Base-by-base conservation (phyloP, 2,888 invertebrate species). In the Salticus scenicus region DNA sequence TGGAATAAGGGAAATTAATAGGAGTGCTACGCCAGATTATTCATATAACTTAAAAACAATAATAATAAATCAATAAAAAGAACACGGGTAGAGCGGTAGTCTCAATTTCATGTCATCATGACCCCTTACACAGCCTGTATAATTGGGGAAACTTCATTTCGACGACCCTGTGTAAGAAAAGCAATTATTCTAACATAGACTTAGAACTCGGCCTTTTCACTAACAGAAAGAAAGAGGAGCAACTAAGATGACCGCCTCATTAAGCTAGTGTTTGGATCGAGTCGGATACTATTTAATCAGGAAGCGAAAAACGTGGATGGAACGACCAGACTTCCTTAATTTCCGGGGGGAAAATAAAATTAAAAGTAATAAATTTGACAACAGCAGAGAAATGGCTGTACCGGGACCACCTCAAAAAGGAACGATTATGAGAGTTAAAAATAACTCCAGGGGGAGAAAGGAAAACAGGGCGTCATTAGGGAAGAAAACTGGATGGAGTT, bases 351-450 rank as follows among this genome's bases (percentile, higher is more conserved):
- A 73, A 63, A 63, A 41, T 33, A 64, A 67, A 80, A 71, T 30
- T 17, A 66, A 12, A 66, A n/a, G 30, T 1, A 57, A 73, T 73
- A 78, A 78, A 67, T 47, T 20, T 20, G 42, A 27, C 47, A 7
- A n/a, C 63, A 33, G 20, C 17, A 20, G 28, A 66, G 64, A 66
- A 76, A 83, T 83, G 71, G 71, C 76, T 66, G 67, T 41, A 76
- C 33, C 2, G 82, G 72, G 82, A 71, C 24, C 20, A 27, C 71
- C 76, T 57, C 72, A 83, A 71, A 76, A 71, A 72, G 33, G 51
- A 51, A 66, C 66, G 82, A 83, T 83, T 76, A 83, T 51, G 20
- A 24, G 47, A 37, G 67, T 67, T 73, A 67, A 73, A 67, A 67
- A 51, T 51, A 66, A 73, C 70, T 42, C 33, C 31, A n/a, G 30